A percentile compares a stretch with the other conserved stretches of the same genome.
Conservation (phyloP, 2,113 vertebrate genomes). For the Suricata suricatta region DNA sequence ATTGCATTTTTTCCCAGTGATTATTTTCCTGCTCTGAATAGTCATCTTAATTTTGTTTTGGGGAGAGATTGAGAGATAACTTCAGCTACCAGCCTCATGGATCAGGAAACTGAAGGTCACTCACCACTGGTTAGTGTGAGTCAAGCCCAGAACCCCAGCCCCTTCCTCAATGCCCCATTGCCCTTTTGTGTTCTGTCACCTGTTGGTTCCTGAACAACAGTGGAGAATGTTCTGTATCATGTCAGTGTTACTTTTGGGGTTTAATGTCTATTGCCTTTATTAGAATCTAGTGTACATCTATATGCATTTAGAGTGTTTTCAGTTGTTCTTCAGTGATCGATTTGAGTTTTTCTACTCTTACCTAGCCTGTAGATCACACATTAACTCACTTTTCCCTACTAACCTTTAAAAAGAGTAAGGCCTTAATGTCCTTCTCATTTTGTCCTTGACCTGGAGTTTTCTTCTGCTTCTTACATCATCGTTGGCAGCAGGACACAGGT, state of each 20-base stretch:
- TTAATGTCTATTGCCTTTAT: neutral
- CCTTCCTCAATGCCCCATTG: accelerated
- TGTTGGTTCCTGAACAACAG: neutral
- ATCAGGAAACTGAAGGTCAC: neutral
- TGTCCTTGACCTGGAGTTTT: conserved; percentile 36
- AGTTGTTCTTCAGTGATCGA: neutral
- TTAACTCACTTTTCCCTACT: neutral
- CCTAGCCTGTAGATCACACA: neutral
- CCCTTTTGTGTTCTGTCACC: neutral
- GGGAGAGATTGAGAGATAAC: neutral
- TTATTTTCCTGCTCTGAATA: neutral
- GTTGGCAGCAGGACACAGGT: conserved; percentile 46
- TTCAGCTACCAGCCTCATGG: neutral
- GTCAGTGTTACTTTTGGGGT: neutral
- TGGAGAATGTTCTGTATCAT: neutral
- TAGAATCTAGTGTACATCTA: neutral
- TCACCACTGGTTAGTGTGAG: neutral
- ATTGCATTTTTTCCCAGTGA: neutral
- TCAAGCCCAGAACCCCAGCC: accelerated
- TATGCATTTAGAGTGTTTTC: neutral
- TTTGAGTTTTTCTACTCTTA: neutral
- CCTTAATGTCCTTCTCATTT: neutral
- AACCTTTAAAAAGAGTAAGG: conserved; percentile 15
- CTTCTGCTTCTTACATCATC: conserved; percentile 10
- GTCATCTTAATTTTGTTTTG: neutral